These are phyloP conservation scores for Montipora foliosa DNA, from an alignment of 64 coral and sea anemone species.

Conservation along the genomic window DNA sequence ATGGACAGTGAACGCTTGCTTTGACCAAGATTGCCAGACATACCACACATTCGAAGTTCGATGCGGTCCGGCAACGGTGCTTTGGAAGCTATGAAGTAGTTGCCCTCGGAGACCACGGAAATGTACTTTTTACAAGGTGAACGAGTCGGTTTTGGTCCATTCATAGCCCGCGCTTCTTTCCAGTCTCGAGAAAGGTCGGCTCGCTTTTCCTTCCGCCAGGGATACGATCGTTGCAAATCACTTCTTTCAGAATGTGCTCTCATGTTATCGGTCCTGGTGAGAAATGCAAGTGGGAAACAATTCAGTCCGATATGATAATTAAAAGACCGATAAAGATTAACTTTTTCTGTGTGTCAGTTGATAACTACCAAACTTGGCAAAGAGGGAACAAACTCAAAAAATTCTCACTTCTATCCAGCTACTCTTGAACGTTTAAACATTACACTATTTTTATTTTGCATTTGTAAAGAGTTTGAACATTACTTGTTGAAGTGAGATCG, in stretches of 20 bases:
- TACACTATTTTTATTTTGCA: too few relatives aligned
- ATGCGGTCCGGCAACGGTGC: conserved; percentile 66
- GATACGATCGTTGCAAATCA: conserved; percentile 7
- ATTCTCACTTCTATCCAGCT: neutral
- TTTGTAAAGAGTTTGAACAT: too few relatives aligned
- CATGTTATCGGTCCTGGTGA: neutral
- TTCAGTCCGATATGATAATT: neutral
- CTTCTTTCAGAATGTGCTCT: conserved; percentile 1
- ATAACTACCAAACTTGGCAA: neutral
- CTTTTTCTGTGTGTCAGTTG: neutral
- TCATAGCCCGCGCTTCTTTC: conserved; percentile 12
- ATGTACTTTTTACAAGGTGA: conserved; percentile 54
- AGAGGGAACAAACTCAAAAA: neutral
- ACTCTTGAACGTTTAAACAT: too few relatives aligned
- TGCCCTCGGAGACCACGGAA: conserved; percentile 62
- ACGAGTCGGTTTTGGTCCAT: neutral
- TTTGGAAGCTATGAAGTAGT: conserved; percentile 56
- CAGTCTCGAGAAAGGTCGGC: neutral
- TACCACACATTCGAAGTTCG: conserved; percentile 72
- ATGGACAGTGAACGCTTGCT: conserved; percentile 53
- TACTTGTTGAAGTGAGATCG: too few relatives aligned
- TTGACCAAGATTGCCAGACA: neutral
- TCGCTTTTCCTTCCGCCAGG: neutral
- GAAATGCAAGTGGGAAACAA: neutral
- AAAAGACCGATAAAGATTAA: neutral